Conservation (phyloP, 1,140 invertebrate species). For the Venturia canescens region DNA sequence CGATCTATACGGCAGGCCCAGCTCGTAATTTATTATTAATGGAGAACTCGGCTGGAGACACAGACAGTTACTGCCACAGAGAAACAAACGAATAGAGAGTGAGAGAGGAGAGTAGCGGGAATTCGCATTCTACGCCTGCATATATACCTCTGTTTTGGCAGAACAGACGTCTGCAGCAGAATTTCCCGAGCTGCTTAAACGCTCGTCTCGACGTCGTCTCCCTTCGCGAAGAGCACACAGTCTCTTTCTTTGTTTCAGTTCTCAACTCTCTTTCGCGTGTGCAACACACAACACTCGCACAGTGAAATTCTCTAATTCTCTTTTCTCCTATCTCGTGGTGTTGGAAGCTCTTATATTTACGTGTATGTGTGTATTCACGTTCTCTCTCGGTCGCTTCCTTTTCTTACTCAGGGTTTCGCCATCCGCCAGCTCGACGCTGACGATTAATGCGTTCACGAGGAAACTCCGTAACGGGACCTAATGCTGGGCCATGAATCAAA, state of each 20-base stretch:
- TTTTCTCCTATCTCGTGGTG: constrained; percentile 53
- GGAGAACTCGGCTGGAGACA: constrained; percentile 27
- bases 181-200: constrained; percentile 24
- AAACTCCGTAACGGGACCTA: constrained; percentile 39
- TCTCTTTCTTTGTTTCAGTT: constrained; percentile 35
- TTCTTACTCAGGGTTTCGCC: not conserved
- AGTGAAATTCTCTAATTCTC: constrained; percentile 40
- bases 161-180: constrained; percentile 27
- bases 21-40: constrained; percentile 43
- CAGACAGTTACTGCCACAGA: constrained; percentile 11
- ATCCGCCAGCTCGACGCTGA: constrained; percentile 22
- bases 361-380: not conserved
- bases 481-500: constrained; percentile 36
- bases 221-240: constrained; percentile 30
- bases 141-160: constrained; percentile 24
- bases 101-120: not conserved
- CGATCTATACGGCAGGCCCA: not conserved
- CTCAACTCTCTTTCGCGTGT: not conserved
- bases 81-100: constrained; percentile 9
- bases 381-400: constrained; percentile 4
- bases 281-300: not conserved
- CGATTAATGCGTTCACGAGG: constrained; percentile 39
- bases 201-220: constrained; percentile 26
- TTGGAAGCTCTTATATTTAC: not conserved
- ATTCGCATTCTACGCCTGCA: constrained; percentile 13